Conservation (phyloP, 2,797 vertebrate species). For the Phalanger gymnotis region DNA sequence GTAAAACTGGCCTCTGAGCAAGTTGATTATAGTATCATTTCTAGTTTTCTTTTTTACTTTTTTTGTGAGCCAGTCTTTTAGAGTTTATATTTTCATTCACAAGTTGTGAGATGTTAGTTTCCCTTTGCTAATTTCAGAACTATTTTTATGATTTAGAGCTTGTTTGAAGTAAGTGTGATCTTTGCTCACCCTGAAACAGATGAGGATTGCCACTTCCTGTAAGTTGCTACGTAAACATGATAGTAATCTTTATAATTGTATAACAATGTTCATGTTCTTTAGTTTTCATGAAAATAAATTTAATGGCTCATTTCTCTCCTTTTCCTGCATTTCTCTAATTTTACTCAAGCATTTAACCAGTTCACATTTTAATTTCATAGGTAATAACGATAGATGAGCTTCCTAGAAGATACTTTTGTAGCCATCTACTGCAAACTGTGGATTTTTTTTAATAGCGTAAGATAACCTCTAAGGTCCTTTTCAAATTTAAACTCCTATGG, state of each 20-base stretch:
- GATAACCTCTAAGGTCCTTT: background rate
- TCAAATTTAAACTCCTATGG: background rate
- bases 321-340: background rate
- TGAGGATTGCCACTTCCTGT: constrained; percentile 97
- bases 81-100: constrained; percentile 72
- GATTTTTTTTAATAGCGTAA: background rate
- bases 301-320: constrained; percentile 43
- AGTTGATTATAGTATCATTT: constrained; percentile 36
- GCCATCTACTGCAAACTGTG: background rate
- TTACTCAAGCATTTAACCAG: background rate
- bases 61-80: constrained; percentile 58
- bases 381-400: background rate
- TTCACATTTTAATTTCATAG: background rate
- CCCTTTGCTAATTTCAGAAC: constrained; percentile 69
- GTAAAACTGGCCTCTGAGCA: constrained; percentile 25
- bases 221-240: constrained; percentile 84
- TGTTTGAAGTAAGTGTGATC: constrained; percentile 94
- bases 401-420: background rate
- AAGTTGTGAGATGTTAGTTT: constrained; percentile 72
- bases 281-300: constrained; percentile 65
- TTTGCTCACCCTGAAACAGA: constrained; percentile 95
- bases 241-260: constrained; percentile 77
- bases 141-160: constrained; percentile 86
- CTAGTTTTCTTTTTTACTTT: constrained; percentile 63
- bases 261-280: constrained; percentile 74